Evolutionary conservation across 2,888 invertebrate species (phyloP).

Genomic region (Asteroscopus sphinx): DNA sequence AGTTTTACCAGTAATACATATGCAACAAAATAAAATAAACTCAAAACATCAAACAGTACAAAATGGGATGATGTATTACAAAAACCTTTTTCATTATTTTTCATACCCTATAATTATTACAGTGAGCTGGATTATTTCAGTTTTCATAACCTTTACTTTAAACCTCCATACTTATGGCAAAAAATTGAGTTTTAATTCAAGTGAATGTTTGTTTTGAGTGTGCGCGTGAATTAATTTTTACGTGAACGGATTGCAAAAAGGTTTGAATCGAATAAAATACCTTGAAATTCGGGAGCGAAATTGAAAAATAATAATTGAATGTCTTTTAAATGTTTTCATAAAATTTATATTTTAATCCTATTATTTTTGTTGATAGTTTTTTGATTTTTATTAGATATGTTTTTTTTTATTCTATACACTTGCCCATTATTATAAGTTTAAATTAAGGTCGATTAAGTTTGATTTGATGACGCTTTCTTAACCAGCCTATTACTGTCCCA

Average conservation of each 20-base stretch:
- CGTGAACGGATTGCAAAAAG: neutral
- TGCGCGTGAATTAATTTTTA: neutral
- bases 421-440: no score
- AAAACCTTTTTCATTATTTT: constrained; percentile 8
- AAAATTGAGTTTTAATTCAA: neutral
- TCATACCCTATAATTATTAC: neutral
- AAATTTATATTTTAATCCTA: neutral
- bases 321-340: neutral
- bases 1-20: no score
- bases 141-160: neutral
- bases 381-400: neutral
- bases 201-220: neutral
- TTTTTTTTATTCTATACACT: no score
- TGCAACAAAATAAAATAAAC: neutral
- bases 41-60: no score
- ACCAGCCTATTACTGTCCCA: no score
- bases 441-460: no score
- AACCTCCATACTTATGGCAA: neutral
- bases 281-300: neutral
- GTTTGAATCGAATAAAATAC: neutral
- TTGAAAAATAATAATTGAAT: neutral
- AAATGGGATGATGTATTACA: neutral
- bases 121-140: neutral
- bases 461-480: no score
- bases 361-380: neutral